Conservation (phyloP, 2,113 vertebrate species). For the Pelmatolapia mariae region DNA sequence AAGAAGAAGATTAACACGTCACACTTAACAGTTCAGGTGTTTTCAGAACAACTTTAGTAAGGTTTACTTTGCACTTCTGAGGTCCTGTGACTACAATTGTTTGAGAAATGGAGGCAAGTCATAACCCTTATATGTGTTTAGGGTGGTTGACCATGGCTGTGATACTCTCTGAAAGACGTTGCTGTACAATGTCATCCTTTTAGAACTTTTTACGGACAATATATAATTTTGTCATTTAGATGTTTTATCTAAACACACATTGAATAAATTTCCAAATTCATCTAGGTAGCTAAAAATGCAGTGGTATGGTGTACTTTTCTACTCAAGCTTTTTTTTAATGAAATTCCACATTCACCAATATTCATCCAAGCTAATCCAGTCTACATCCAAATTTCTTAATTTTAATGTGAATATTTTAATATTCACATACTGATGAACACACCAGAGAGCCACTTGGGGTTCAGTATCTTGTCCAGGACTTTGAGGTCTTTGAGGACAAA, state of each 20-base stretch:
- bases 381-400: neutral
- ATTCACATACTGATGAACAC: neutral
- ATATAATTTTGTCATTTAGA: neutral
- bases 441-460: neutral
- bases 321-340: neutral
- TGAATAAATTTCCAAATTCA: neutral
- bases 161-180: neutral
- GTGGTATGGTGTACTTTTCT: neutral
- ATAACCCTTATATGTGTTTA: neutral
- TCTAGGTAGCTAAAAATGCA: neutral
- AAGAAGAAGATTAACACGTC: neutral
- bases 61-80: neutral
- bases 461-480: neutral
- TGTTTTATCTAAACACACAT: neutral
- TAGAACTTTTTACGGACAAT: neutral
- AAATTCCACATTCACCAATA: neutral
- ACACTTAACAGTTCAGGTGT: neutral
- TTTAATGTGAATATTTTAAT: neutral
- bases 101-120: neutral
- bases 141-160: neutral
- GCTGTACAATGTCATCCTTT: neutral
- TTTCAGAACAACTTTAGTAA: neutral
- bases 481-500: neutral
- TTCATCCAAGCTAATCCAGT: neutral
- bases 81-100: neutral